Evolutionary conservation across 2,797 vertebrate species (phyloP).

Genomic region (Dallia pectoralis): DNA sequence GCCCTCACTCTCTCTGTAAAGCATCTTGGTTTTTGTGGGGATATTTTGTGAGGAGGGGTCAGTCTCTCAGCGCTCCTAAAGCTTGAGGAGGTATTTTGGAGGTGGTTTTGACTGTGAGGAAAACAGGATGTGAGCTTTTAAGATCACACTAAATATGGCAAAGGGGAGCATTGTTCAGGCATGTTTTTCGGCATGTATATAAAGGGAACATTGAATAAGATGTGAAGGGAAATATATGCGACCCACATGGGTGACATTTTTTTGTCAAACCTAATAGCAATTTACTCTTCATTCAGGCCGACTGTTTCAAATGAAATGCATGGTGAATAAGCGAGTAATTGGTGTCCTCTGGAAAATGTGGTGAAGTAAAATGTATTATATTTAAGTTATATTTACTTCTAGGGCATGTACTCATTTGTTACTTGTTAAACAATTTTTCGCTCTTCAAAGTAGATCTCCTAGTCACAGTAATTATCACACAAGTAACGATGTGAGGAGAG

Average conservation of each 20-base stretch:
- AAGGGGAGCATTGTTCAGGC: conserved; percentile 63
- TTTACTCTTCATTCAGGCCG: conserved; percentile 38
- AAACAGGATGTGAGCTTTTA: conserved; percentile 70
- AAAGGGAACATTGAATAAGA: conserved; percentile 59
- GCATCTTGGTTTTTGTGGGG: conserved; percentile 3
- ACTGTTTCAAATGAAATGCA: conserved; percentile 15
- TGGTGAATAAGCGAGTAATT: conserved; percentile 25
- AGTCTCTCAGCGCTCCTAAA: conserved; percentile 37
- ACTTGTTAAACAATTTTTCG: background rate
- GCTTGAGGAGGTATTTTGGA: conserved; percentile 47
- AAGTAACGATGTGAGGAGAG: background rate
- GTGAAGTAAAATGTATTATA: conserved; percentile 45
- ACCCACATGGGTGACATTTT: conserved; percentile 59
- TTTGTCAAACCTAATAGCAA: conserved; percentile 54
- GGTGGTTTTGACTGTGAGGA: conserved; percentile 47
- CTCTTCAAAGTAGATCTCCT: background rate
- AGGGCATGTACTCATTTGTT: background rate
- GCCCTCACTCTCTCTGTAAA: conserved; percentile 39
- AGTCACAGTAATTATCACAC: background rate
- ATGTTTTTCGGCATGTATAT: conserved; percentile 63
- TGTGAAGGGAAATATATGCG: conserved; percentile 57
- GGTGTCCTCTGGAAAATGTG: background rate
- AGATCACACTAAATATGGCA: conserved; percentile 64
- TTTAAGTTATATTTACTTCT: background rate
- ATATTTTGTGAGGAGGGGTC: conserved; percentile 8